phyloP scores from a whole-genome alignment of 2,113 vertebrate genomes.

The Corvus moneduloides region DNA sequence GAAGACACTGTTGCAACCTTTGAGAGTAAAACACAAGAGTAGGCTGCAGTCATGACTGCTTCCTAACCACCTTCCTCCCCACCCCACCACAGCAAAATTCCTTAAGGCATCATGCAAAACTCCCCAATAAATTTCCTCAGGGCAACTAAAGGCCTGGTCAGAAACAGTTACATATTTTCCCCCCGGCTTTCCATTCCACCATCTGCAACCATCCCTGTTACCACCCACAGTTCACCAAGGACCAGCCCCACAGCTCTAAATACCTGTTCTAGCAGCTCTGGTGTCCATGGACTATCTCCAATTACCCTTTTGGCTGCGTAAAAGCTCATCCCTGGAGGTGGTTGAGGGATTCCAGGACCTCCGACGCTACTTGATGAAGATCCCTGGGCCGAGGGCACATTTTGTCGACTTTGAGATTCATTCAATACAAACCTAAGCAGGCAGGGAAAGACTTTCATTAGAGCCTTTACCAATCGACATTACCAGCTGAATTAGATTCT shows the following conservation, averaged over 20 bases:
- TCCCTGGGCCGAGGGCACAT: conserved; percentile 81
- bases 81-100: background rate
- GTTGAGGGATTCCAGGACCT: conserved; percentile 87
- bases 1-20: background rate
- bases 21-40: background rate
- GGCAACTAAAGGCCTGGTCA: background rate
- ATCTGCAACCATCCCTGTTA: fast-evolving
- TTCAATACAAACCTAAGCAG: conserved; percentile 89
- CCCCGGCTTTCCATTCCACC: fast-evolving
- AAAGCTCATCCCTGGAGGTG: conserved; percentile 96
- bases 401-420: conserved; percentile 89
- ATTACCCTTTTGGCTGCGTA: conserved; percentile 94
- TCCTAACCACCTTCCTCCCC: background rate
- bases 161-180: background rate
- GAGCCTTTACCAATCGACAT: background rate
- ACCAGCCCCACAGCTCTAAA: background rate
- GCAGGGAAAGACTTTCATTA: background rate
- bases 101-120: background rate
- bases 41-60: background rate
- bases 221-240: background rate
- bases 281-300: conserved; percentile 93
- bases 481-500: background rate
- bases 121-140: background rate
- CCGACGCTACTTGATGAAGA: conserved; percentile 68
- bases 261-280: conserved; percentile 96